These are phyloP conservation scores for Caerostris extrusa DNA, from an alignment of 1,140 invertebrate species.

Conservation along the genomic window DNA sequence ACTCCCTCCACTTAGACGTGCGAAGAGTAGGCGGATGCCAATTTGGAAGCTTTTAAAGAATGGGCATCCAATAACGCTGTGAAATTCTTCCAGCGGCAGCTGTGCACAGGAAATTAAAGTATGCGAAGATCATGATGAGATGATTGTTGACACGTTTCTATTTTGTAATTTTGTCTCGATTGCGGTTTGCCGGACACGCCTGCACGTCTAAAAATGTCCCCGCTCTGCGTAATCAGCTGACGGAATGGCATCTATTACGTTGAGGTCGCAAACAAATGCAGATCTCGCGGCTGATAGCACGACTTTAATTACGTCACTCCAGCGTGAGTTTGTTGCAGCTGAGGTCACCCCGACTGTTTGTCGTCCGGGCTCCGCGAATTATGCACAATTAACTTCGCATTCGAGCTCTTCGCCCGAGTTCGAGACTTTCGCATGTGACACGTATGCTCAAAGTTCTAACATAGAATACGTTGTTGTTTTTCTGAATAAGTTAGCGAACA, in stretches of 20 bases:
- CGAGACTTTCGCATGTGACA: background rate
- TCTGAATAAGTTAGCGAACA: no score
- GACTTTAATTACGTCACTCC: conserved; percentile 47
- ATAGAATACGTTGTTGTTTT: no score
- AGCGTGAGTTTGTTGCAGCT: conserved; percentile 28
- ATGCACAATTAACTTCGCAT: conserved; percentile 48
- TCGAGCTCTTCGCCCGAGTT: background rate
- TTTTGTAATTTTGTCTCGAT: conserved; percentile 31
- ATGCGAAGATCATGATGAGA: background rate
- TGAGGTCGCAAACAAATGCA: background rate
- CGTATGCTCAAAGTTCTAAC: no score
- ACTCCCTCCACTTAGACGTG: background rate
- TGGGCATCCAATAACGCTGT: background rate
- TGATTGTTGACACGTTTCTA: background rate
- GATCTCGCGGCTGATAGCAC: conserved; percentile 51
- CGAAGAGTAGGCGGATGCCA: background rate
- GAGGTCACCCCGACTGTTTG: conserved; percentile 6
- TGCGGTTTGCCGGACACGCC: background rate
- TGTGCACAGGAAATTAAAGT: background rate
- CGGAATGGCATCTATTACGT: conserved; percentile 33
- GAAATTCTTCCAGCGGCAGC: background rate
- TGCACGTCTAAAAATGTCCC: conserved; percentile 12
- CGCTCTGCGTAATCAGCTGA: background rate
- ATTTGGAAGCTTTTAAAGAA: background rate
- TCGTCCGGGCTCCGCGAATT: conserved; percentile 26